Evolutionary conservation across 2,888 invertebrate genomes (phyloP).

Genomic region (Dione juno): DNA sequence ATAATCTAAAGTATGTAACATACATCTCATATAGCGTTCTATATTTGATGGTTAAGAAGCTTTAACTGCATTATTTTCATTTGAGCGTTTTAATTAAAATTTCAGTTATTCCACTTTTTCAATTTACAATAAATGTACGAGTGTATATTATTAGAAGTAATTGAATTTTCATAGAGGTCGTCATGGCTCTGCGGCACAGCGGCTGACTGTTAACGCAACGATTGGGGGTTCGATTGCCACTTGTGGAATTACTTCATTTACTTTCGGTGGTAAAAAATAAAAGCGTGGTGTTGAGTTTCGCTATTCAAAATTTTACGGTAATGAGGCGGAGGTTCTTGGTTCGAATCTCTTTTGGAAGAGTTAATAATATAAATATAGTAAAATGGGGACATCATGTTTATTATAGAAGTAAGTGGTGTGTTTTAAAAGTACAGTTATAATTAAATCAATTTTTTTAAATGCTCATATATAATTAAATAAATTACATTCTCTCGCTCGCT

Average conservation of each 20-base stretch:
- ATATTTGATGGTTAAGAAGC: not conserved
- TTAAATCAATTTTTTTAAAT: no score
- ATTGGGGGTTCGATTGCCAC: not conserved
- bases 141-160: constrained; percentile 23
- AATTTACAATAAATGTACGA: constrained; percentile 10
- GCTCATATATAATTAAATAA: no score
- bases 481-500: no score
- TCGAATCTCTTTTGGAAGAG: no score
- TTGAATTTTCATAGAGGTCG: not conserved
- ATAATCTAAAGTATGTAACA: not conserved
- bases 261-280: no score
- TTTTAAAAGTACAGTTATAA: no score
- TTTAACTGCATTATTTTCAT: constrained; percentile 29
- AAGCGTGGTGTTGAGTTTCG: no score
- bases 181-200: not conserved
- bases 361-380: no score
- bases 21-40: not conserved
- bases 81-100: constrained; percentile 29
- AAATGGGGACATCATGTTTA: no score
- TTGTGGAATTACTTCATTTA: not conserved
- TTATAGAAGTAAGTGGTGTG: no score
- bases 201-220: not conserved
- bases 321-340: no score
- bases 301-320: no score
- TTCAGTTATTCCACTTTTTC: constrained; percentile 25